Evolutionary conservation across 2,113 vertebrate species (phyloP), one percentile per base, ranked within the genome.

Genomic region (Varanus salvator): DNA sequence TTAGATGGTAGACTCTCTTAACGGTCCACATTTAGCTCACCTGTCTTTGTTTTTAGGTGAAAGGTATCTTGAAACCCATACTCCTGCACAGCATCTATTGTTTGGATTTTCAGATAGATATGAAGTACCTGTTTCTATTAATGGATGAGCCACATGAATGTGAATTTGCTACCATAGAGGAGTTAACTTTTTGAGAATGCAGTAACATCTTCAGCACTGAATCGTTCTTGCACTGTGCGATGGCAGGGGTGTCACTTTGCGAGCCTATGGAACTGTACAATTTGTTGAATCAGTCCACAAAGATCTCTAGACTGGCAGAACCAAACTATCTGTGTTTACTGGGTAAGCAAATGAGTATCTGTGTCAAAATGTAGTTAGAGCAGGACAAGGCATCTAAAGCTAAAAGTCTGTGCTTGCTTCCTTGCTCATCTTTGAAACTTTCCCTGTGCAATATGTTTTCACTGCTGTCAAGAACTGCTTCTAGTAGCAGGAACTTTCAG

Each of bases 181-280:
- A 74, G 57, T 60, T 64, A 52, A 60, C 25, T 1, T 64, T 84
- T 60, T 50, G 52, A 34, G 34, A 80, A 27, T 72, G 52, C 25
- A 54, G n/a, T 78, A 27, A n/a, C 23, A 14, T 68, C 27, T 29
- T 31, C 21, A 12, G 54, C 27, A 15, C 29, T 64, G 50, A 50
- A 52, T 85, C 31, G 1, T 48, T 86, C 50, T 66, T 83, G 29
- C 12, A 19, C 68, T 57, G 25, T 9, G 34, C 25, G 31, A 98
- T 98, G 98, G 95, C 96, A 66, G 92, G 92, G 4, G 57, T 98
- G 38, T 8, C 85, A 23, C 92, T 98, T 57, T 98, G 97, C 95
- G 97, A 98, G n/a, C 96, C 98, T 0, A 93, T 54, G 2, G 95
- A 97, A 11, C 97, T 99, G 71, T 98, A 97, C 95, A 99, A 99